Conservation (phyloP, 2,888 invertebrate genomes). For the Drosophila mettleri region DNA sequence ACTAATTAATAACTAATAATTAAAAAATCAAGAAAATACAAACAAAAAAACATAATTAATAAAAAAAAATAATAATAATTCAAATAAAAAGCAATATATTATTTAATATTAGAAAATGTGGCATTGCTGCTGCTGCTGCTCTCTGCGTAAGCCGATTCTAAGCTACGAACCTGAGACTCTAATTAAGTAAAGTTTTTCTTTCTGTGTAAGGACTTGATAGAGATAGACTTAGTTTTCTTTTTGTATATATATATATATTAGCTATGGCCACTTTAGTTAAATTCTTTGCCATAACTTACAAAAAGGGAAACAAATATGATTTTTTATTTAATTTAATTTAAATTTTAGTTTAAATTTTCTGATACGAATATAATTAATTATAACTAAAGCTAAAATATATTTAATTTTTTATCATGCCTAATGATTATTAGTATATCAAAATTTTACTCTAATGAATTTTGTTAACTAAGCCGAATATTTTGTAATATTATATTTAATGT, state of each 20-base stretch:
- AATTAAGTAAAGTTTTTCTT: slow-evolving; percentile 37
- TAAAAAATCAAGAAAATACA: slow-evolving; percentile 4
- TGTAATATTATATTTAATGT: too few relatives aligned
- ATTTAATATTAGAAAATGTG: slow-evolving; percentile 32
- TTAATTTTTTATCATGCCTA: neutral
- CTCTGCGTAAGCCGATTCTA: slow-evolving; percentile 13
- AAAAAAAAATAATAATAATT: slow-evolving; percentile 7
- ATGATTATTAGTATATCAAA: neutral
- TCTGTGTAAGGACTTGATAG: neutral
- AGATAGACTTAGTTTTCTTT: neutral
- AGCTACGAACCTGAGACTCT: slow-evolving; percentile 59
- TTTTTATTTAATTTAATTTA: neutral
- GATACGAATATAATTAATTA: neutral
- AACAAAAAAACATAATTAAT: slow-evolving; percentile 20
- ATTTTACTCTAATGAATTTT: too few relatives aligned
- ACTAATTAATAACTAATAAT: neutral
- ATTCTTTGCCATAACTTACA: neutral
- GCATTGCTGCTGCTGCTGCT: slow-evolving; percentile 41
- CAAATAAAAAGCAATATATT: slow-evolving; percentile 4
- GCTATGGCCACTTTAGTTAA: slow-evolving; percentile 28
- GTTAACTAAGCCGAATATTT: neutral
- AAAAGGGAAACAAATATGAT: neutral
- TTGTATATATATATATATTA: slow-evolving; percentile 3
- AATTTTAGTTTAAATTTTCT: neutral
- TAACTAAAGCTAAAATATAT: neutral